Conservation (phyloP, 2,888 invertebrate genomes). For the Lymantria dispar region DNA sequence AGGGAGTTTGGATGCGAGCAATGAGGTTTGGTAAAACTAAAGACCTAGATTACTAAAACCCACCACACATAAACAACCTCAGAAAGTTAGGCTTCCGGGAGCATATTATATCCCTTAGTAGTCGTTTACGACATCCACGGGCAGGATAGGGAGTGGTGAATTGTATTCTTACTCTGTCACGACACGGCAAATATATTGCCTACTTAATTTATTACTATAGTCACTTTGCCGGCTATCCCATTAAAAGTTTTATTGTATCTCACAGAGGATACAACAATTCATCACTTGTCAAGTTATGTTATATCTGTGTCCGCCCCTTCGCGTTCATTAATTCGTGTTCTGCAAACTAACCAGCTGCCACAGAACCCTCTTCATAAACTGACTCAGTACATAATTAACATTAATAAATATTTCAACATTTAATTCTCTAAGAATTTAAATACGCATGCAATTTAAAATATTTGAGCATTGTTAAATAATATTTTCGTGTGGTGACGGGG, state of each 20-base stretch:
- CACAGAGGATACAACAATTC: constrained; percentile 7
- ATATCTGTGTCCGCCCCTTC: constrained; percentile 1
- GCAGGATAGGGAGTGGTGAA: too few relatives aligned
- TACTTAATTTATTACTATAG: neutral
- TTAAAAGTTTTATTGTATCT: constrained; percentile 20
- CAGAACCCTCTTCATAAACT: constrained; percentile 2
- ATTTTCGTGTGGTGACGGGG: too few relatives aligned
- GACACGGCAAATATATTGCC: too few relatives aligned
- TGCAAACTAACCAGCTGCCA: constrained; percentile 4
- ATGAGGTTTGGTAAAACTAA: too few relatives aligned
- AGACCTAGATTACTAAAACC: too few relatives aligned
- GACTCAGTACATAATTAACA: neutral
- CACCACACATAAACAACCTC: too few relatives aligned
- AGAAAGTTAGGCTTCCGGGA: too few relatives aligned
- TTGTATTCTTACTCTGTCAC: too few relatives aligned
- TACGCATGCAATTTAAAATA: neutral
- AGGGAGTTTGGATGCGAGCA: too few relatives aligned
- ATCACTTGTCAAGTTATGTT: constrained; percentile 7
- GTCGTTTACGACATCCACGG: too few relatives aligned
- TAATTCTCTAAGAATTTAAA: neutral
- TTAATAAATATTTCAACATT: neutral
- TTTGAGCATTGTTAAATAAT: neutral
- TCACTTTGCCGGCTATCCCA: constrained; percentile 14
- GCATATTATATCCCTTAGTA: too few relatives aligned
- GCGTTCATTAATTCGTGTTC: constrained; percentile 9